Percentiles rank a stretch among this genome's conserved stretches.
Evolutionary conservation across 2,797 vertebrate species (phyloP).

Genomic region (Arctocebus calabarensis): DNA sequence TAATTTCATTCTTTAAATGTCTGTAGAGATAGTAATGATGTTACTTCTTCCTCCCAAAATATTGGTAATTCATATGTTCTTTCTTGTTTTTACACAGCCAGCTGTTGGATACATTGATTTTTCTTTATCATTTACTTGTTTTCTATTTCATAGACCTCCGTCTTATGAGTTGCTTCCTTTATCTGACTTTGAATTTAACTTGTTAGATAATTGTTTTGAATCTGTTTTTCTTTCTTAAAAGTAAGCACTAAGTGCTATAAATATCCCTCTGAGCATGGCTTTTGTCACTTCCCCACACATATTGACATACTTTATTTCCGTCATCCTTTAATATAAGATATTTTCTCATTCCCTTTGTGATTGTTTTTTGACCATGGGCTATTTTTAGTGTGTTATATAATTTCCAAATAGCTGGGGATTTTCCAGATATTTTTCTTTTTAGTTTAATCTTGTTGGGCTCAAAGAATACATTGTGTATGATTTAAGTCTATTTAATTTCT

Average conservation of each 20-base stretch:
- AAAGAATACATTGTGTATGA: neutral
- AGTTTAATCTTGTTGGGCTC: neutral
- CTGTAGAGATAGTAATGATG: neutral
- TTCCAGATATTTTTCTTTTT: neutral
- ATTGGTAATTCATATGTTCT: neutral
- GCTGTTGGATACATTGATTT: neutral
- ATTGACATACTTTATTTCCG: neutral
- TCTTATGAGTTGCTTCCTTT: neutral
- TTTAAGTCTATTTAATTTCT: neutral
- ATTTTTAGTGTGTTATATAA: neutral
- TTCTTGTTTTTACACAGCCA: neutral
- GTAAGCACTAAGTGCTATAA: neutral
- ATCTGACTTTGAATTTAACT: neutral
- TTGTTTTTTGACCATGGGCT: neutral
- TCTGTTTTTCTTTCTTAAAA: neutral
- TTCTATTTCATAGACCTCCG: neutral
- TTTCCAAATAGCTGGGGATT: neutral
- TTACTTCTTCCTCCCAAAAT: neutral
- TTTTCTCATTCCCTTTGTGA: neutral
- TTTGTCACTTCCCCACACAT: neutral
- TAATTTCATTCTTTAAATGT: neutral
- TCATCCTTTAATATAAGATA: conserved; percentile 19
- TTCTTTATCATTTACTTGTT: neutral
- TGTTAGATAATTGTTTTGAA: neutral
- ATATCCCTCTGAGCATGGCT: neutral